Conservation (phyloP, 1,140 invertebrate species). For the Habropoda laboriosa region DNA sequence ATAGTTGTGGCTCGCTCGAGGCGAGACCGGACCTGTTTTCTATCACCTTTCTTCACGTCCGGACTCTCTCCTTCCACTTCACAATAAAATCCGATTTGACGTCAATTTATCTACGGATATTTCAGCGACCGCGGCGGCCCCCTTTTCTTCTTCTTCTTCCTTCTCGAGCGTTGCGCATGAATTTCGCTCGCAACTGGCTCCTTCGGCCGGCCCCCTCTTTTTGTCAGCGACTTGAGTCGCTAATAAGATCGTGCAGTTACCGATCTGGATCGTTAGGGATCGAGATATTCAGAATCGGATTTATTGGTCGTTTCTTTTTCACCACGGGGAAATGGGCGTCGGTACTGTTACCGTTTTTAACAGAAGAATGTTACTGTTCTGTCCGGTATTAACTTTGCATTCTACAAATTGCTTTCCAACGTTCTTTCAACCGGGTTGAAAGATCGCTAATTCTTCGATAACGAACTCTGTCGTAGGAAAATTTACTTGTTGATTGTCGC, state of each 20-base stretch:
- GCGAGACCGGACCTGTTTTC: constrained; percentile 80
- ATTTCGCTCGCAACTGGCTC: constrained; percentile 58
- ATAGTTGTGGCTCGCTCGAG: constrained; percentile 78
- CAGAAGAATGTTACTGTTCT: not conserved
- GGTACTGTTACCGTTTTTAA: not conserved
- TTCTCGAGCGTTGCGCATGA: constrained; percentile 56
- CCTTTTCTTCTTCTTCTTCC: constrained; percentile 40
- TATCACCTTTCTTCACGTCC: constrained; percentile 78
- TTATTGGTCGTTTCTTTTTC: constrained; percentile 46
- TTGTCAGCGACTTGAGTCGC: constrained; percentile 34
- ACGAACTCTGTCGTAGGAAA: no score
- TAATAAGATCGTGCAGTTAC: constrained; percentile 63
- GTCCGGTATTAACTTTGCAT: not conserved
- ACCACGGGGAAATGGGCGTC: not conserved
- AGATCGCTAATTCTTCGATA: not conserved
- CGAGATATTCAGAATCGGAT: constrained; percentile 48
- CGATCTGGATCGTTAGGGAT: constrained; percentile 58
- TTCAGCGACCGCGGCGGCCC: constrained; percentile 62
- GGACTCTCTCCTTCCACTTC: constrained; percentile 24
- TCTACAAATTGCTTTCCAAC: not conserved
- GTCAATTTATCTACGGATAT: constrained; percentile 78
- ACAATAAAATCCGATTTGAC: constrained; percentile 80
- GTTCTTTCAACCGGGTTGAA: not conserved
- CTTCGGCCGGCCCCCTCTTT: constrained; percentile 35
- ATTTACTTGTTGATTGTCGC: no score